Conservation (phyloP, 2,113 vertebrate genomes). For the Pseudopipra pipra region DNA sequence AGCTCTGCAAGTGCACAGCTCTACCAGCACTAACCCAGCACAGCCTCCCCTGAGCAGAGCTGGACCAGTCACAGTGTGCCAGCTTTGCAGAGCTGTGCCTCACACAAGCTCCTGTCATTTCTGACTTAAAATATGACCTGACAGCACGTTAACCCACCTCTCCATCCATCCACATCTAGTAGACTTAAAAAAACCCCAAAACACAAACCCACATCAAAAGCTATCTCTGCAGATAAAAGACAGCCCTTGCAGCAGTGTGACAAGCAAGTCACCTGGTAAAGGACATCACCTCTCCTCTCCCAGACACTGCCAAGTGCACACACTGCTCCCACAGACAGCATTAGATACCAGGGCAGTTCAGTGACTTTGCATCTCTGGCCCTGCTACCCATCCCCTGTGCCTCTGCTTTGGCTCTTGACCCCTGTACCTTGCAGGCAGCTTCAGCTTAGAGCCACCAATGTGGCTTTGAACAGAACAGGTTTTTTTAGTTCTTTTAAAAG, state of each 20-base stretch:
- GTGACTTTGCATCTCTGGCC: not conserved
- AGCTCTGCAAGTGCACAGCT: not conserved
- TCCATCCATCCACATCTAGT: not conserved
- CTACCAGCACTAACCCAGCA: not conserved
- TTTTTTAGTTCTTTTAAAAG: not conserved
- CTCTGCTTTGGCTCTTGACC: not conserved
- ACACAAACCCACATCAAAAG: slow-evolving; percentile 2
- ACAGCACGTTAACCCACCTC: slow-evolving; percentile 24
- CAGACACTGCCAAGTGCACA: not conserved
- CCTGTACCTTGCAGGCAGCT: not conserved
- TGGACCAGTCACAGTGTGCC: not conserved
- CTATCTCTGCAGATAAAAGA: not conserved
- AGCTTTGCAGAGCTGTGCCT: not conserved
- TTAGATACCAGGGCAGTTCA: not conserved
- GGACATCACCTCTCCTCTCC: not conserved
- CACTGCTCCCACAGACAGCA: not conserved
- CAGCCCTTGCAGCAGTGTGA: not conserved
- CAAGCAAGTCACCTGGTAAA: slow-evolving; percentile 41
- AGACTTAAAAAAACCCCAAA: not conserved
- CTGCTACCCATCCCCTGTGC: not conserved
- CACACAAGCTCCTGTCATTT: not conserved
- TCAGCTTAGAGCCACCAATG: not conserved
- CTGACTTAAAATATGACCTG: not conserved
- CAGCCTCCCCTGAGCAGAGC: not conserved
- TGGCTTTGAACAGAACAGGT: not conserved